Evolutionary conservation across 2,113 vertebrate species (phyloP).

Genomic region (Rhizomys pruinosus): DNA sequence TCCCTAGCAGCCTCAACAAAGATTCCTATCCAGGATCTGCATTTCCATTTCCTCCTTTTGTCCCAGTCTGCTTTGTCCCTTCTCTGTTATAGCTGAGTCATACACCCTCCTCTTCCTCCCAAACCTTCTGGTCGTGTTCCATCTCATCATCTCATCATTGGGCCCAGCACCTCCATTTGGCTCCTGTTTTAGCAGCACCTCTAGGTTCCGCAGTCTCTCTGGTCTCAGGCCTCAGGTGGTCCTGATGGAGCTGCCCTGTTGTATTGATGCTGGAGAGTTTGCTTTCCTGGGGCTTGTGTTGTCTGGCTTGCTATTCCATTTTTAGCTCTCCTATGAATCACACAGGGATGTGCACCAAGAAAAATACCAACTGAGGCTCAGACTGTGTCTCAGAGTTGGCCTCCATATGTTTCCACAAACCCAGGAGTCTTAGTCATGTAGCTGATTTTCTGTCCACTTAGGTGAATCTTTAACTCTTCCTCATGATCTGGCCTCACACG

Average conservation of each 20-base stretch:
- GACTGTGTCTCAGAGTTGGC: slow-evolving; percentile 34
- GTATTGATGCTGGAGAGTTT: neutral
- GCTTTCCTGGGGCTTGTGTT: neutral
- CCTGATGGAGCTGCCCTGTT: neutral
- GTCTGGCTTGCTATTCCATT: neutral
- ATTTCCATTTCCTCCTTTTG: neutral
- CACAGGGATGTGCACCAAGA: slow-evolving; percentile 1
- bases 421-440: slow-evolving; percentile 35
- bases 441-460: neutral
- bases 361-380: slow-evolving; percentile 57
- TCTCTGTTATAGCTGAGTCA: neutral
- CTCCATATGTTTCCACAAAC: slow-evolving; percentile 61
- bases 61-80: neutral
- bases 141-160: neutral
- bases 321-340: slow-evolving; percentile 60
- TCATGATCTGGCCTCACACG: neutral
- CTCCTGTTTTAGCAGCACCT: neutral
- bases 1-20: neutral
- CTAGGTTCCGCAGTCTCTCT: neutral
- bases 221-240: neutral
- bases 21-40: neutral
- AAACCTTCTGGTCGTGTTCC: neutral
- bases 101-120: too few species aligned
- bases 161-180: neutral
- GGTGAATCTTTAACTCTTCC: neutral